Base-by-base conservation (phyloP, 2,888 invertebrate genomes). In the Coelinius sp. region DNA sequence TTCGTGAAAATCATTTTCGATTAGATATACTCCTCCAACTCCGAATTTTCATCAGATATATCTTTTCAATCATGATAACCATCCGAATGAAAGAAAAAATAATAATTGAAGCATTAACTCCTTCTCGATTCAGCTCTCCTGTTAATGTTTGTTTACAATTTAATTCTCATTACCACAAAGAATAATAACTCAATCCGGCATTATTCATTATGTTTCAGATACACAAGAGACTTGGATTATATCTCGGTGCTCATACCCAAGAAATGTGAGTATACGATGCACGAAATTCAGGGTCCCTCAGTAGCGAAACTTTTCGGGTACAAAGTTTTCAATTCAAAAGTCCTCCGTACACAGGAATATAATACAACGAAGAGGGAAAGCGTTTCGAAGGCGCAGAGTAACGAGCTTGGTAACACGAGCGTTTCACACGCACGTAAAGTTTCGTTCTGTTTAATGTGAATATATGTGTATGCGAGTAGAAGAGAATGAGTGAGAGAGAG, bases 361-460 rank as follows among this genome's bases (percentile, higher is more conserved):
- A 59, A 59, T 20, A 20, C 27, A 27, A 17, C 31, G 56, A 59
- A 44, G 68, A 69, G 62, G 46, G 59, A 69, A 59, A 59, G 59
- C 59, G 35, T 59, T 59, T 59, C 20, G 31, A 59, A 59, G 35
- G 59, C 56, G 25, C 31, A 31, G 62, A 69, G 49, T 62, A 62
- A 62, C 49, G 69, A 69, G 56, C 59, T 62, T 46, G 46, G 31
- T 59, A 56, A 59, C 53, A 41, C 68, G 68, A 46, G 56, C 46
- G 46, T 46, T 59, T 59, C 59, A 68, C 59, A 68, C 59, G 27
- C 59, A 22, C 31, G 59, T 8, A 56, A 56, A 62, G 59, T 68
- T 56, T 68, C 56, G 59, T 41, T 12, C 20, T 68, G 59, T 59
- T 59, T 59, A 64, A 24, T 46, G 44, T 44, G 41, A 27, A 24